phyloP scores from a whole-genome alignment of 2,888 invertebrate species.

The Eristalis arbustorum region DNA sequence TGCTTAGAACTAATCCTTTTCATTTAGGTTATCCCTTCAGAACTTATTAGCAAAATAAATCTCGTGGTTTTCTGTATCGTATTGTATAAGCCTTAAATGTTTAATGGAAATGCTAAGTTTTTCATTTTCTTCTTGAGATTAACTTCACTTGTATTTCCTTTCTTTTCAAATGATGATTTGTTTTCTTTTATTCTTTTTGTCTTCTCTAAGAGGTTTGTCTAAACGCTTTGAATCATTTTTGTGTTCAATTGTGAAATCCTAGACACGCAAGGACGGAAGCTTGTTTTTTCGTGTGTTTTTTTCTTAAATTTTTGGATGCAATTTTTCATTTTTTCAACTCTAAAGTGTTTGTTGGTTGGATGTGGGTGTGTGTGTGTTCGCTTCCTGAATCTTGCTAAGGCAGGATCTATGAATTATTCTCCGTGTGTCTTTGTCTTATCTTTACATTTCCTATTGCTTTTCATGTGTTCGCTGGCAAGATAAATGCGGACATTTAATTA shows the following conservation, averaged over 20 bases:
- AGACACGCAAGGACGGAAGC: constrained; percentile 65
- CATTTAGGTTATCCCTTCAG: background rate
- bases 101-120: constrained; percentile 51
- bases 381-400: constrained; percentile 43
- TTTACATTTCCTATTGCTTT: background rate
- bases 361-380: constrained; percentile 23
- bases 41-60: constrained; percentile 36
- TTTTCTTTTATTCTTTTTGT: constrained; percentile 1
- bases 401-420: background rate
- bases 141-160: constrained; percentile 36
- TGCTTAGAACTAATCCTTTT: constrained; percentile 8
- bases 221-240: constrained; percentile 26
- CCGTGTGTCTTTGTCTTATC: background rate
- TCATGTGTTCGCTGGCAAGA: background rate
- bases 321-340: background rate
- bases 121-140: constrained; percentile 17
- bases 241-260: constrained; percentile 29
- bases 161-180: background rate
- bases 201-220: background rate
- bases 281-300: constrained; percentile 9
- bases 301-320: background rate
- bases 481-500: background rate
- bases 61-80: background rate
- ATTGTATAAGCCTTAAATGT: constrained; percentile 21
- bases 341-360: background rate